These are phyloP conservation scores for Sparidentex hasta DNA, from an alignment of 2,797 vertebrate species.

Conservation along the genomic window DNA sequence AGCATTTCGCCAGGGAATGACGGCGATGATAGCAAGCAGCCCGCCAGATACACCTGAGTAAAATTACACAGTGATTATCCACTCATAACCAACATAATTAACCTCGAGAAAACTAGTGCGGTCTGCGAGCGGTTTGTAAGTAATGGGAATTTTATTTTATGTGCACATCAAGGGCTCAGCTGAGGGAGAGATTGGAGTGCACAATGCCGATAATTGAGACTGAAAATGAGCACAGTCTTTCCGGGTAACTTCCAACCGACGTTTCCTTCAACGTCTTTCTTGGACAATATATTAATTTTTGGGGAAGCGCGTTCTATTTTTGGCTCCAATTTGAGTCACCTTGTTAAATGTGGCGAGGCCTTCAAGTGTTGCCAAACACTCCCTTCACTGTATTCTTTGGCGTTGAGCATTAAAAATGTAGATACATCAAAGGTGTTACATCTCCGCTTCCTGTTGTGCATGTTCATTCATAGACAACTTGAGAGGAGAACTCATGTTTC, in stretches of 20 bases:
- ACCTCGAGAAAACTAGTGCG: conserved; percentile 36
- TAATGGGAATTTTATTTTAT: conserved; percentile 43
- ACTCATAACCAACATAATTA: conserved; percentile 47
- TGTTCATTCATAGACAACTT: neutral
- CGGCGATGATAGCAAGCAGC: conserved; percentile 30
- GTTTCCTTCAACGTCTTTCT: neutral
- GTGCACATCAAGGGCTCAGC: conserved; percentile 16
- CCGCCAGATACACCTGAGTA: conserved; percentile 31
- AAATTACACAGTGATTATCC: conserved; percentile 46
- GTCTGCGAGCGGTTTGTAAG: conserved; percentile 21
- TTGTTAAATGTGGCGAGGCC: neutral
- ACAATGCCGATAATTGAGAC: conserved; percentile 23
- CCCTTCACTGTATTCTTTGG: neutral
- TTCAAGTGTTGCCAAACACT: neutral
- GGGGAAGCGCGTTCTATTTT: neutral
- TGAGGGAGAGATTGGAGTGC: neutral
- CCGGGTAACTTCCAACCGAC: neutral
- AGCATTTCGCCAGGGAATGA: conserved; percentile 38
- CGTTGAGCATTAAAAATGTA: neutral
- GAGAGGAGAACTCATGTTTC: neutral
- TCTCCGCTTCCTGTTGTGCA: neutral
- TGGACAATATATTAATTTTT: neutral
- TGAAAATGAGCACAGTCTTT: conserved; percentile 8
- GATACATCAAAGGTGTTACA: neutral
- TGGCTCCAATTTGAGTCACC: neutral